Conservation (phyloP, 1,140 invertebrate genomes). For the Diorhabda elongata region DNA sequence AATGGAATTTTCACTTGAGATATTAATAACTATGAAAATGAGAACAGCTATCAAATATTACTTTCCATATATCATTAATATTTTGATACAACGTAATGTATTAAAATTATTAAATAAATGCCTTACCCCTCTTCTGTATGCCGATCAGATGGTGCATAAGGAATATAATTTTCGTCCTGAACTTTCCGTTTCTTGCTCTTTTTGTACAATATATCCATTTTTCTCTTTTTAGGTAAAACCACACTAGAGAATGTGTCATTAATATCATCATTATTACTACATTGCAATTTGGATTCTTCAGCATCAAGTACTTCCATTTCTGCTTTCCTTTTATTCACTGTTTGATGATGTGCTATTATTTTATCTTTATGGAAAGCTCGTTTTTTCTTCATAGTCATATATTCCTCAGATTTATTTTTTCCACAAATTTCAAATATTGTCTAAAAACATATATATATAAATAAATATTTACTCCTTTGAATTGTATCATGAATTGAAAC, state of each 20-base stretch:
- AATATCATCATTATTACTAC: slow-evolving; percentile 43
- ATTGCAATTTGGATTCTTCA: slow-evolving; percentile 34
- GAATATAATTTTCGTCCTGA: slow-evolving; percentile 79
- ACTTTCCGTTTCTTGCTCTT: slow-evolving; percentile 54
- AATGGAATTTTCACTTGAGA: too few relatives aligned
- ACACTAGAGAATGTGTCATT: slow-evolving; percentile 46
- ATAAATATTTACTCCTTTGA: background rate
- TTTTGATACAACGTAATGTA: too few relatives aligned
- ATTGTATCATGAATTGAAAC: background rate
- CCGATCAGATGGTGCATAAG: slow-evolving; percentile 79
- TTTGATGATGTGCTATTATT: slow-evolving; percentile 51
- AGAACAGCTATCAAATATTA: too few relatives aligned
- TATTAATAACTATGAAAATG: too few relatives aligned
- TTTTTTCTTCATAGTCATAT: slow-evolving; percentile 69
- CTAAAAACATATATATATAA: slow-evolving; percentile 53
- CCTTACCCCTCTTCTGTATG: slow-evolving; percentile 82
- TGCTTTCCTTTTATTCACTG: slow-evolving; percentile 46
- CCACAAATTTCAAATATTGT: slow-evolving; percentile 92
- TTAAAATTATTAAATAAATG: background rate
- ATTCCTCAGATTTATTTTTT: slow-evolving; percentile 71
- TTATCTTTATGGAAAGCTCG: slow-evolving; percentile 60
- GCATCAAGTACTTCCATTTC: slow-evolving; percentile 24
- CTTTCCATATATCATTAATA: too few relatives aligned
- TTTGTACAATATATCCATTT: slow-evolving; percentile 55
- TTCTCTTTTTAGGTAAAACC: slow-evolving; percentile 57